Evolutionary conservation across 2,888 invertebrate species (phyloP), one percentile per base, ranked within the genome.

Genomic region (Gisinianus flammeolus): DNA sequence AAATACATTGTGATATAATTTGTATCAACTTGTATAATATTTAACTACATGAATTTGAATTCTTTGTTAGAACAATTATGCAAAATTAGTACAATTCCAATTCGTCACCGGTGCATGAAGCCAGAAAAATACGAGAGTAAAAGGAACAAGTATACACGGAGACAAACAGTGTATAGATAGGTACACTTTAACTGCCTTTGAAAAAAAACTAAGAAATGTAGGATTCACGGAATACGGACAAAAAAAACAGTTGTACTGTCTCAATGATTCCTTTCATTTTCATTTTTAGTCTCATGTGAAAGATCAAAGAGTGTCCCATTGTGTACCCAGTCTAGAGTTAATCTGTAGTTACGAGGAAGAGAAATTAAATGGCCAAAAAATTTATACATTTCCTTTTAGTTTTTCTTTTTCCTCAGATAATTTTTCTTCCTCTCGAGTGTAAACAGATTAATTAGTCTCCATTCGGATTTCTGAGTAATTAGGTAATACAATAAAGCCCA

Each of bases 41-140:
- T 35, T 5, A 12, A 35, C 5, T 44, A 44, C 44, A 4, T 4
- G 44, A 16, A 44, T n/a, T n/a, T n/a, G 24, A 8, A 44, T n/a
- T 33, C 10, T 10, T 30, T 33, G 19, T 22, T 8, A 0, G n/a
- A n/a, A 33, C 31, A 68, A n/a, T 33, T 33, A 35, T 30, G n/a
- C 31, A 68, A 33, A 33, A 64, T 30, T 22, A 24, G 44, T 35
- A 33, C n/a, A n/a, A n/a, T 68, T 35, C 68, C 44, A 68, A 68
- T 68, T 68, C 19, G 26, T 68, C 68, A 68, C 35, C 68, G 24
- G 35, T 44, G 68, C 68, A 68, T 68, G 68, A 35, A 68, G 68
- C 24, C 62, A 62, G 62, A 62, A 62, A 62, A 62, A 62, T 28
- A 62, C 12, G 44, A 6, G 26, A 22, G 62, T 12, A 16, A 28